A percentile compares a stretch with the other conserved stretches of the same genome.
Evolutionary conservation across 2,113 vertebrate genomes (phyloP).

Genomic region (Phaetusa simplex): DNA sequence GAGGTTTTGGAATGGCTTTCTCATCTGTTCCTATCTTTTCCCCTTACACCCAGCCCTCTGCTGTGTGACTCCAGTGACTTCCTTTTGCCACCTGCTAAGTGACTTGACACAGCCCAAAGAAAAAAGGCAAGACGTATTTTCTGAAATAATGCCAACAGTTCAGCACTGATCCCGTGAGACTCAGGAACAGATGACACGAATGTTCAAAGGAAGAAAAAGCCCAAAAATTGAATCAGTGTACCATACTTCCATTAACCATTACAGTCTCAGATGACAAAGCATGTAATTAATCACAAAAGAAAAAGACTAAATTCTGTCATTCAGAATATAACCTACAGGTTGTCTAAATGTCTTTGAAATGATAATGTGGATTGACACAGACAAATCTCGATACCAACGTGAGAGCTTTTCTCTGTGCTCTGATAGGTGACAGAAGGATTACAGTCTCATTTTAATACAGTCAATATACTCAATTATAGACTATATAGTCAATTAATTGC

Average conservation of each 20-base stretch:
- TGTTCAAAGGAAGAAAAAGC: neutral
- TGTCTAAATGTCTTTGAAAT: neutral
- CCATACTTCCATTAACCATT: neutral
- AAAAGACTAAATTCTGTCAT: neutral
- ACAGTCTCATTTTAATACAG: neutral
- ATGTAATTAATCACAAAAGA: neutral
- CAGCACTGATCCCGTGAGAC: neutral
- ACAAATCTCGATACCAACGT: neutral
- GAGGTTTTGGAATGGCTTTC: neutral
- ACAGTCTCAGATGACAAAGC: neutral
- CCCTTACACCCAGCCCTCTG: neutral
- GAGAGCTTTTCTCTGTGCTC: neutral
- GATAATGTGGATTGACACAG: accelerated
- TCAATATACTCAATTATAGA: neutral
- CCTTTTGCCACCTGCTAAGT: neutral
- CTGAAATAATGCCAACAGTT: neutral
- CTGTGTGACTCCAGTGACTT: neutral
- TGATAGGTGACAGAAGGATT: neutral
- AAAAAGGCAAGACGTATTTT: neutral
- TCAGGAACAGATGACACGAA: neutral
- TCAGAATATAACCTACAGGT: neutral
- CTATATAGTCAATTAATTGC: neutral
- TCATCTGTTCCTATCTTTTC: neutral
- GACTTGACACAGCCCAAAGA: neutral
- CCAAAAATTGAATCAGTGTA: neutral